Conservation (phyloP, 2,113 vertebrate species). For the Notarius lentiginosus region DNA sequence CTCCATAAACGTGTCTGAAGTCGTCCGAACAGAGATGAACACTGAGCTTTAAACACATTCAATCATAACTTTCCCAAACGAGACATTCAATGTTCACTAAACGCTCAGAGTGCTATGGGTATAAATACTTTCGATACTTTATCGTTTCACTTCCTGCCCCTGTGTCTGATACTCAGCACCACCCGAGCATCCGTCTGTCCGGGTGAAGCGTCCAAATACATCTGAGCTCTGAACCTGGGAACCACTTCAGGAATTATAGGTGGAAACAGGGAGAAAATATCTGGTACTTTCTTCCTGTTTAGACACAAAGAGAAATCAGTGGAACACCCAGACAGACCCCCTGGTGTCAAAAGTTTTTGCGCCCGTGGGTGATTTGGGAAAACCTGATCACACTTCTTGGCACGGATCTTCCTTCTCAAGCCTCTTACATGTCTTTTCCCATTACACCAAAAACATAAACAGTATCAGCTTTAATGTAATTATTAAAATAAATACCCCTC, state of each 20-base stretch:
- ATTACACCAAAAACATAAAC: constrained; percentile 77
- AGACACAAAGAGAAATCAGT: background rate
- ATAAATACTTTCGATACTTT: background rate
- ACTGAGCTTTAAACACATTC: background rate
- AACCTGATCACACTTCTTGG: constrained; percentile 71
- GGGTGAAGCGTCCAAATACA: no score
- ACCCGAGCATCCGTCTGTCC: background rate
- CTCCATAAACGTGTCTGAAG: background rate
- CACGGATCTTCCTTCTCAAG: constrained; percentile 73
- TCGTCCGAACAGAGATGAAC: no score
- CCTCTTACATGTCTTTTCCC: constrained; percentile 74
- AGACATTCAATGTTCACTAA: background rate
- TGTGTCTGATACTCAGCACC: background rate
- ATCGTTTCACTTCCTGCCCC: no score
- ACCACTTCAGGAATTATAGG: background rate
- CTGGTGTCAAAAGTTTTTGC: constrained; percentile 65
- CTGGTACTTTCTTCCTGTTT: no score
- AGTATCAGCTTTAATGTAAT: constrained; percentile 76
- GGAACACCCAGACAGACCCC: constrained; percentile 40
- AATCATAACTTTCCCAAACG: background rate
- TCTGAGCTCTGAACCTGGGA: background rate
- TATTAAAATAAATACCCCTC: constrained; percentile 22
- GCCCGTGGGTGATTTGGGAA: constrained; percentile 73
- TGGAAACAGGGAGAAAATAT: background rate
- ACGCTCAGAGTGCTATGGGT: no score